Evolutionary conservation across 2,113 vertebrate species (phyloP).

Genomic region (Colossoma macropomum): DNA sequence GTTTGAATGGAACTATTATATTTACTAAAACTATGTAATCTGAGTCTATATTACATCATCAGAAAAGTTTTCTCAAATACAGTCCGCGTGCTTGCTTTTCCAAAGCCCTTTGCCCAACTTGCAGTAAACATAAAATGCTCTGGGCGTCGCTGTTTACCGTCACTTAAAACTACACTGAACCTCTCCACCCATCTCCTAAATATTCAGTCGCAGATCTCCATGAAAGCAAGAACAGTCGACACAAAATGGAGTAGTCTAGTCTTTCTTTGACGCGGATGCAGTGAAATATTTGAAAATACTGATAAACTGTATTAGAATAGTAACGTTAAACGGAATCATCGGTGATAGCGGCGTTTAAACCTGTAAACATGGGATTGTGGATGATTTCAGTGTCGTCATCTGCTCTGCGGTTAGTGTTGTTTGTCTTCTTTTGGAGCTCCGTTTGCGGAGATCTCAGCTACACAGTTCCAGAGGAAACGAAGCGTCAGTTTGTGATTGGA

Average conservation of each 20-base stretch:
- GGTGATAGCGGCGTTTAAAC: background rate
- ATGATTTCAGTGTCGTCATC: background rate
- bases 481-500: constrained; percentile 57
- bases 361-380: background rate
- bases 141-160: constrained; percentile 49
- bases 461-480: constrained; percentile 72
- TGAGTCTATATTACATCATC: too few species aligned
- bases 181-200: constrained; percentile 16
- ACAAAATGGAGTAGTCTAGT: background rate
- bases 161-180: background rate
- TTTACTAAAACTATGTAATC: too few species aligned
- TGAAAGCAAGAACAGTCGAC: background rate
- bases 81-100: too few species aligned
- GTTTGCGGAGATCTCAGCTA: constrained; percentile 63
- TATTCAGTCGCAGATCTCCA: background rate
- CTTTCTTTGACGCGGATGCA: background rate
- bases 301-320: too few species aligned
- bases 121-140: constrained; percentile 10
- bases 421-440: background rate
- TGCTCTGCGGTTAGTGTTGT: background rate
- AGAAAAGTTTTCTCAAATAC: too few species aligned
- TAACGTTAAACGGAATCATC: background rate
- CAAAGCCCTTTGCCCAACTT: too few species aligned
- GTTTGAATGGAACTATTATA: too few species aligned
- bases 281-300: too few species aligned